A percentile compares a stretch with the other conserved stretches of the same genome.
Conservation (phyloP, 2,797 vertebrate genomes). For the Caiman crocodilus region DNA sequence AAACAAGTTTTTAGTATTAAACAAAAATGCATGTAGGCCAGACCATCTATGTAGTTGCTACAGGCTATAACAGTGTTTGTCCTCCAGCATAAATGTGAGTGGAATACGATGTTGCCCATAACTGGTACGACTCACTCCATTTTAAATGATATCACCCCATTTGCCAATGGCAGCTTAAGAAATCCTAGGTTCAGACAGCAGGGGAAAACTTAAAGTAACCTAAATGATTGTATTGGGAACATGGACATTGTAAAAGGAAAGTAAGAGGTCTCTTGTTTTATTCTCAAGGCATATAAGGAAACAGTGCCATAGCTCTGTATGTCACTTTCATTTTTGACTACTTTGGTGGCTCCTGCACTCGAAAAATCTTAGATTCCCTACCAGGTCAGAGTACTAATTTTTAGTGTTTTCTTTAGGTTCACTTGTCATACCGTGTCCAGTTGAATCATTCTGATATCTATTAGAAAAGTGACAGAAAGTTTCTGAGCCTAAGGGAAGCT, state of each 20-base stretch:
- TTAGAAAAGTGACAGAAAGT: conserved; percentile 20
- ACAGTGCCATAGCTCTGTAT: background rate
- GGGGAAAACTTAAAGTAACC: background rate
- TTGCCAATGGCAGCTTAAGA: background rate
- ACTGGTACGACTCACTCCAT: background rate
- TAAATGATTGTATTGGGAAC: background rate
- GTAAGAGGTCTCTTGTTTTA: background rate
- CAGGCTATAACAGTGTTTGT: background rate
- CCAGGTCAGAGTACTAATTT: background rate
- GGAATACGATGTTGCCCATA: background rate
- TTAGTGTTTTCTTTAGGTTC: conserved; percentile 39
- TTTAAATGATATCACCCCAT: rapidly evolving
- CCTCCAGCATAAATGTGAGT: background rate
- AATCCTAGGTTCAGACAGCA: background rate
- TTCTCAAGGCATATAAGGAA: background rate
- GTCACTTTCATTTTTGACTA: conserved; percentile 30
- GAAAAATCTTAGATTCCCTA: conserved; percentile 3
- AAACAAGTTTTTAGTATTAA: background rate
- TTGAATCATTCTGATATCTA: conserved; percentile 52
- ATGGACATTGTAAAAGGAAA: background rate
- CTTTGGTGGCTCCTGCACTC: background rate
- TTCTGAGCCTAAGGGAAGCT: conserved; percentile 20
- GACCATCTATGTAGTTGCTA: background rate
- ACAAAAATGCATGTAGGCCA: background rate
- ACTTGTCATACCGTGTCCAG: conserved; percentile 21